Conservation (phyloP, 2,888 invertebrate species). For the Nineta flava region DNA sequence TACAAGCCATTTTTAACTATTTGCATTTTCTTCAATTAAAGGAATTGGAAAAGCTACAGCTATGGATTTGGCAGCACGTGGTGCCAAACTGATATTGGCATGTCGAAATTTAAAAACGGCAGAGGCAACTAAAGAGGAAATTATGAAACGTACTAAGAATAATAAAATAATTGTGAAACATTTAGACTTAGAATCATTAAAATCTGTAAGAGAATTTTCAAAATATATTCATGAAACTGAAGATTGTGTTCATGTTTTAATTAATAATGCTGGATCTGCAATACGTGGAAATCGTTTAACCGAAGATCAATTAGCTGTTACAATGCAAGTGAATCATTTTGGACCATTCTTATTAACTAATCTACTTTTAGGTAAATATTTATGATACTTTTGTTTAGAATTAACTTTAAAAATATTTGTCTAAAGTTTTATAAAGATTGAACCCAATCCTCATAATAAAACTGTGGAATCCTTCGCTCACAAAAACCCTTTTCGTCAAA, state of each 20-base stretch:
- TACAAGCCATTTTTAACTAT: too few species aligned
- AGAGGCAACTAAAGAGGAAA: conserved; percentile 20
- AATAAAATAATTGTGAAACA: conserved; percentile 26
- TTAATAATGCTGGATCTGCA: conserved; percentile 47
- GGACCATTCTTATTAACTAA: conserved; percentile 37
- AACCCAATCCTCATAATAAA: too few species aligned
- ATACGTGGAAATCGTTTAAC: conserved; percentile 33
- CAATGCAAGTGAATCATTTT: conserved; percentile 54
- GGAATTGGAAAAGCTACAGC: conserved; percentile 31
- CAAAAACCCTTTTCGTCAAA: too few species aligned
- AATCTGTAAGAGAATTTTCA: conserved; percentile 44
- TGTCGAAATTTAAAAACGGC: conserved; percentile 28
- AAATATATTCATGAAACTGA: conserved; percentile 36
- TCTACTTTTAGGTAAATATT: neutral
- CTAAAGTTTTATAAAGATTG: too few species aligned
- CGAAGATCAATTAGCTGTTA: conserved; percentile 46
- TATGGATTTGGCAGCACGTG: conserved; percentile 29
- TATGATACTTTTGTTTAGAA: neutral
- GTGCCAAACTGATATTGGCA: conserved; percentile 35
- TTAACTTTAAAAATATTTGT: too few species aligned
- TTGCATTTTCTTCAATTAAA: conserved; percentile 8
- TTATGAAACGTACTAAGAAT: conserved; percentile 24
- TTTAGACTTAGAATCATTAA: conserved; percentile 36
- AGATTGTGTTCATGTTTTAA: conserved; percentile 40
- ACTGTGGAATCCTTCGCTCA: too few species aligned